Conservation (phyloP, 2,888 invertebrate genomes). For the Cheilosia urbana region DNA sequence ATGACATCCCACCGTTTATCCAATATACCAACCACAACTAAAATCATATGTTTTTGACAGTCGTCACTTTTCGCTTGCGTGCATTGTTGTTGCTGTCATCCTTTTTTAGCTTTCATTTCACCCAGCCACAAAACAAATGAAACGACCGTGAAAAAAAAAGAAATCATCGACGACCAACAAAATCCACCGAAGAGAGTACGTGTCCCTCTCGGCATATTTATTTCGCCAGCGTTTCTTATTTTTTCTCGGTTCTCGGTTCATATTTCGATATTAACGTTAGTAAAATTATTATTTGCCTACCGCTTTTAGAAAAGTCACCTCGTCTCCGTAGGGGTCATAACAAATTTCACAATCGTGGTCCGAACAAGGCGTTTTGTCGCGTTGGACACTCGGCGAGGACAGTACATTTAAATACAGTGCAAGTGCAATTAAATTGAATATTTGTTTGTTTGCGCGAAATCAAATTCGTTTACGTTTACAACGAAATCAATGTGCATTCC, state of each 20-base stretch:
- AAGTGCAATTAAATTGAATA: slow-evolving; percentile 28
- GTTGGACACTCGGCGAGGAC: slow-evolving; percentile 45
- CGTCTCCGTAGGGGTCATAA: slow-evolving; percentile 1
- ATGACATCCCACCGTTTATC: not conserved
- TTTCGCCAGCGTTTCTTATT: slow-evolving; percentile 44
- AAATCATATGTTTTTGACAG: slow-evolving; percentile 70
- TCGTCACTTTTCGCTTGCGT: not conserved
- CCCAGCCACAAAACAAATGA: slow-evolving; percentile 68
- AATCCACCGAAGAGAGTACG: slow-evolving; percentile 63
- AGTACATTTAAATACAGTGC: slow-evolving; percentile 2
- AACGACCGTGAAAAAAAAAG: slow-evolving; percentile 24
- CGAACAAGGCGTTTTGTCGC: slow-evolving; percentile 23
- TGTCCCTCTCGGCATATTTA: slow-evolving; percentile 69
- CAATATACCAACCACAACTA: slow-evolving; percentile 20
- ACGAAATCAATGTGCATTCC: slow-evolving; percentile 50
- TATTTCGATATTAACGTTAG: slow-evolving; percentile 15
- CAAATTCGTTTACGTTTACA: slow-evolving; percentile 14
- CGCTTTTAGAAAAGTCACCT: slow-evolving; percentile 15
- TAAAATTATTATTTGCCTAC: slow-evolving; percentile 22
- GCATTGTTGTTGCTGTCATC: slow-evolving; percentile 53
- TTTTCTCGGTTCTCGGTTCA: slow-evolving; percentile 9
- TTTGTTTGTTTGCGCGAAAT: not conserved
- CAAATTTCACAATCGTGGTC: slow-evolving; percentile 35
- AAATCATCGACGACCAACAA: slow-evolving; percentile 17
- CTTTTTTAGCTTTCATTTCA: slow-evolving; percentile 56